Percentiles rank a stretch among this genome's conserved stretches.
Evolutionary conservation across 2,888 invertebrate species (phyloP).

Genomic region (Drosophila fungiperda): DNA sequence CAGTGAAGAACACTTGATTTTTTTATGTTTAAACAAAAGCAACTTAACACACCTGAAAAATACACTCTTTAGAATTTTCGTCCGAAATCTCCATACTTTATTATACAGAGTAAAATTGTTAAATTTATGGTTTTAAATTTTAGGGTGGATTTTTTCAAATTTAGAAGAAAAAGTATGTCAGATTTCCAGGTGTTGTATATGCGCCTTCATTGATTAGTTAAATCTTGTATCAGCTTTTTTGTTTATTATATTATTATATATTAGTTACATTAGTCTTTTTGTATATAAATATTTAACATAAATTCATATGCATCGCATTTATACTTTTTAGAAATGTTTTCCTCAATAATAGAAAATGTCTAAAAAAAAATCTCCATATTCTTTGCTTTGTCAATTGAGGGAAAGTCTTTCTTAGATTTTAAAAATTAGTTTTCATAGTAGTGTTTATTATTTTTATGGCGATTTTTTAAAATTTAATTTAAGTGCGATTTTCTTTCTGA

Average conservation of each 20-base stretch:
- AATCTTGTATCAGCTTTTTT: background rate
- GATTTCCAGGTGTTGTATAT: background rate
- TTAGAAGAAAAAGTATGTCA: background rate
- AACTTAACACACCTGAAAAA: background rate
- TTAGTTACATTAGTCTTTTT: background rate
- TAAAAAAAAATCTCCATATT: too few species aligned
- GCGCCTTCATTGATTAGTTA: background rate
- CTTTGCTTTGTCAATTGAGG: too few species aligned
- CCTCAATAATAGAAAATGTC: too few species aligned
- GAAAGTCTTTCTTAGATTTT: background rate
- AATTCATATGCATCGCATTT: background rate
- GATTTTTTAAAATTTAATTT: background rate
- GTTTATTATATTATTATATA: background rate
- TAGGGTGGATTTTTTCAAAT: background rate
- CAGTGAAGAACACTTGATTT: conserved; percentile 4
- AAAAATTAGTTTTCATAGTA: too few species aligned
- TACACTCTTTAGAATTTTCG: background rate
- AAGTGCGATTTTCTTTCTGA: too few species aligned
- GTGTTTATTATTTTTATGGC: background rate
- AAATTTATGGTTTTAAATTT: background rate
- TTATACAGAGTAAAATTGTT: background rate
- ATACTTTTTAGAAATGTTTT: too few species aligned
- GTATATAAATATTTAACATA: background rate
- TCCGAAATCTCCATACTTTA: background rate
- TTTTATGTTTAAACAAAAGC: background rate